These are phyloP conservation scores for Belonocnema kinseyi DNA, from an alignment of 1,140 invertebrate genomes.

Conservation along the genomic window DNA sequence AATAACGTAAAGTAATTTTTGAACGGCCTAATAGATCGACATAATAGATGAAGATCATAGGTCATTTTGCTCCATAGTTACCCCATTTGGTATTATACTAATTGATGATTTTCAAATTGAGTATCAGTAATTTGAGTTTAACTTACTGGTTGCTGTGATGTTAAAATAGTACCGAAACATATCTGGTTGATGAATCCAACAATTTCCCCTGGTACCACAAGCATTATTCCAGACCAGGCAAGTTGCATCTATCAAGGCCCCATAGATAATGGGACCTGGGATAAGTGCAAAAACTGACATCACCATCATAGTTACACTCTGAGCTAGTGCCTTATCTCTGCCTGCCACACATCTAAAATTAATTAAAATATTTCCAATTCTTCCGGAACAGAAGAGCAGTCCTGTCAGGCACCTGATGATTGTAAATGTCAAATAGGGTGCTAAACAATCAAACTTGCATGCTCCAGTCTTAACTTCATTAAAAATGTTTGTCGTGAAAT, in stretches of 20 bases:
- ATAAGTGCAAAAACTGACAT: conserved; percentile 81
- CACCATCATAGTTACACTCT: conserved; percentile 79
- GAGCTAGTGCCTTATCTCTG: conserved; percentile 81
- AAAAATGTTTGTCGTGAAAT: conserved; percentile 7
- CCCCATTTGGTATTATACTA: too few species aligned
- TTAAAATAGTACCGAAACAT: conserved; percentile 79
- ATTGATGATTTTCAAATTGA: too few species aligned
- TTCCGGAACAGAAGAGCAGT: conserved; percentile 78
- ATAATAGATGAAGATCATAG: too few species aligned
- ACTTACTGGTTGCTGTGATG: conserved; percentile 74
- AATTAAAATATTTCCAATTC: conserved; percentile 79
- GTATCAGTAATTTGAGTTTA: neutral
- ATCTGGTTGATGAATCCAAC: conserved; percentile 80
- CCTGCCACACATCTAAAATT: conserved; percentile 79
- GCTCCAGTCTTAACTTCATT: conserved; percentile 73
- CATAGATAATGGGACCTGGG: conserved; percentile 82
- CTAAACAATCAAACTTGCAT: conserved; percentile 76
- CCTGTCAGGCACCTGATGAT: conserved; percentile 76
- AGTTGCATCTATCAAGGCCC: conserved; percentile 80
- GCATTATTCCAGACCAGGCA: conserved; percentile 81
- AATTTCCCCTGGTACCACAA: conserved; percentile 79
- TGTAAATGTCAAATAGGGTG: conserved; percentile 71
- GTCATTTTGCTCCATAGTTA: too few species aligned
- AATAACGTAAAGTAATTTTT: too few species aligned
- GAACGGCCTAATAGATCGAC: too few species aligned